These are phyloP conservation scores for Plebejus anna DNA, from an alignment of 2,888 invertebrate genomes.

Conservation along the genomic window DNA sequence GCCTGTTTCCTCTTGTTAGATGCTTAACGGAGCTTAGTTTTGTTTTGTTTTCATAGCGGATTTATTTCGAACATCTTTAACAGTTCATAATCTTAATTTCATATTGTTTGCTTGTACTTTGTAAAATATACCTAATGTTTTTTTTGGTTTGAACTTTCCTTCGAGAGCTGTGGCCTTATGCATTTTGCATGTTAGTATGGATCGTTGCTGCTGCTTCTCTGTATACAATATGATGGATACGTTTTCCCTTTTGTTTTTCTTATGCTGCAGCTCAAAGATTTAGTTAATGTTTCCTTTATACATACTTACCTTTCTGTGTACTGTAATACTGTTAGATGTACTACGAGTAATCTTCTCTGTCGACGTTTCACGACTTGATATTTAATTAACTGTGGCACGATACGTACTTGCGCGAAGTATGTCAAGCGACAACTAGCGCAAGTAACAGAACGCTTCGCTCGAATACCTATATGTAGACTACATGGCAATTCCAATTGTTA, in stretches of 20 bases:
- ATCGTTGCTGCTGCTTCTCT: constrained; percentile 14
- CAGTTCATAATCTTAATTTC: constrained; percentile 41
- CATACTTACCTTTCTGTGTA: background rate
- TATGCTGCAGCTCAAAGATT: background rate
- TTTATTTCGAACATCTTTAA: constrained; percentile 51
- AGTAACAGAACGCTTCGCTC: background rate
- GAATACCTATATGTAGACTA: background rate
- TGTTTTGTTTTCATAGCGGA: constrained; percentile 49
- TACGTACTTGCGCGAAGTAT: background rate
- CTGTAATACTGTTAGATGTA: background rate
- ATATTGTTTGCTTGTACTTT: constrained; percentile 29
- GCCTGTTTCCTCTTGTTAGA: constrained; percentile 58
- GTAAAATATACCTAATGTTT: background rate
- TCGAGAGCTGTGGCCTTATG: background rate
- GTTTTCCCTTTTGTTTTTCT: background rate
- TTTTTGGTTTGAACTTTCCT: background rate
- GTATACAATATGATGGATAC: background rate
- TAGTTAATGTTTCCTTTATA: constrained; percentile 1
- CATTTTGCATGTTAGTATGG: constrained; percentile 23
- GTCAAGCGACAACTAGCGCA: constrained; percentile 1
- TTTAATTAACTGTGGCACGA: background rate
- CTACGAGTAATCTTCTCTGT: background rate
- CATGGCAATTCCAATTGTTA: background rate
- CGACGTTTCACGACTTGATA: background rate
- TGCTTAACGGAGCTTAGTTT: constrained; percentile 52